Conservation (phyloP, 2,888 invertebrate species). For the Epirrhoe alternata region DNA sequence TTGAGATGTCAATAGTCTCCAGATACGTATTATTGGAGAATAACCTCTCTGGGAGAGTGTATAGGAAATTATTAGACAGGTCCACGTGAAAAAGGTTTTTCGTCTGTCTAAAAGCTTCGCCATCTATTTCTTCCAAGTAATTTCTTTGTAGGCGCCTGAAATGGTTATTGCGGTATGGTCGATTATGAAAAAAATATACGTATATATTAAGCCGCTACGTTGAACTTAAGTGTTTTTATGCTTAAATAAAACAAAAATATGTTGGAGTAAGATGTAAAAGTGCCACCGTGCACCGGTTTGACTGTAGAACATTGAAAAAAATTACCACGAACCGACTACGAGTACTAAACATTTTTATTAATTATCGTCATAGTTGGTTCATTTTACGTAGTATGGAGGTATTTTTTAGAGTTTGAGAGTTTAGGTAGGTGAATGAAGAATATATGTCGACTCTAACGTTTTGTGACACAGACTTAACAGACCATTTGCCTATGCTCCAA, state of each 20-base stretch:
- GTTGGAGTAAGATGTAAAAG: neutral
- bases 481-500: no score
- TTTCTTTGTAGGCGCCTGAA: slow-evolving; percentile 88
- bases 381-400: no score
- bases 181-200: slow-evolving; percentile 13
- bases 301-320: no score
- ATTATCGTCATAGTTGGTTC: no score
- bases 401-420: no score
- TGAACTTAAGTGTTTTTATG: slow-evolving; percentile 1
- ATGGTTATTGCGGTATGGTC: slow-evolving; percentile 49
- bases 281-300: neutral
- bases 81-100: slow-evolving; percentile 88
- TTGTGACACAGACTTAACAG: no score
- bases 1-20: slow-evolving; percentile 87
- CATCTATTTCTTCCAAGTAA: slow-evolving; percentile 86
- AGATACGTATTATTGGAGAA: slow-evolving; percentile 86
- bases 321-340: no score
- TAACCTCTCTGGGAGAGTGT: slow-evolving; percentile 82
- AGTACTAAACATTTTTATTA: no score
- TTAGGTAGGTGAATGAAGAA: no score
- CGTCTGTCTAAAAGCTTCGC: slow-evolving; percentile 83
- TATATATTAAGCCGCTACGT: slow-evolving; percentile 15
- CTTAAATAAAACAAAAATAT: neutral
- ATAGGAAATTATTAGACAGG: slow-evolving; percentile 87
- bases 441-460: no score